phyloP scores from a whole-genome alignment of 2,797 vertebrate species.

The Arnoldichthys spilopterus region DNA sequence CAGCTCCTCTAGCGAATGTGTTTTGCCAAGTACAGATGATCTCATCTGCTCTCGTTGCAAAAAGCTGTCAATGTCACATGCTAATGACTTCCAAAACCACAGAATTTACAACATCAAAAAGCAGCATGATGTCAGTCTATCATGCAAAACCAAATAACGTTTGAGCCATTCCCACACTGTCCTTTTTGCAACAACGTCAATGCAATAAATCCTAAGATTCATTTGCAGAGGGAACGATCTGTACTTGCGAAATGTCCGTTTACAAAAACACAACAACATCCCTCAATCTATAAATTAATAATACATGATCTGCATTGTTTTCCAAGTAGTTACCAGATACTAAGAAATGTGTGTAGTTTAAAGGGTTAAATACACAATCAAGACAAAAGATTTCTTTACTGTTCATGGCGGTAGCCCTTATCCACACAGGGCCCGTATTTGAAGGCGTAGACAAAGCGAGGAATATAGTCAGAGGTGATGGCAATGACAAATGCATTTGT shows the following conservation, averaged over 20 bases:
- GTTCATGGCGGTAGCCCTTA: conserved; percentile 84
- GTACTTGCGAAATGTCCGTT: not conserved
- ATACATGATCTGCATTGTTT: not conserved
- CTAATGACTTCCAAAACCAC: not conserved
- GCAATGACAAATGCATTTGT: conserved; percentile 99
- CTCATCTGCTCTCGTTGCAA: not conserved
- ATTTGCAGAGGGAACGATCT: not conserved
- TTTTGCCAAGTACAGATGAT: not conserved
- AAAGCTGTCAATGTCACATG: not conserved
- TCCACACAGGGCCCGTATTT: conserved; percentile 95
- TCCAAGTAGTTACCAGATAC: not conserved
- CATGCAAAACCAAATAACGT: not conserved
- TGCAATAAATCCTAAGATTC: not conserved
- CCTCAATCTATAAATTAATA: not conserved
- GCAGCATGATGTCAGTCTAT: conserved; percentile 8
- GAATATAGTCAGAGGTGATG: conserved; percentile 98
- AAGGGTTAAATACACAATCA: not conserved
- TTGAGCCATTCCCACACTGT: not conserved
- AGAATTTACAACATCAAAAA: not conserved
- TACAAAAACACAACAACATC: not conserved
- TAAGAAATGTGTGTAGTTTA: not conserved
- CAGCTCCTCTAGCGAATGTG: not conserved
- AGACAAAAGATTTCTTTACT: conserved; percentile 71
- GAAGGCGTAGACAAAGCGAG: conserved; percentile 97
- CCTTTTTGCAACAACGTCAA: not conserved